phyloP scores from a whole-genome alignment of 2,888 invertebrate genomes.

The Malthinus flaveolus region DNA sequence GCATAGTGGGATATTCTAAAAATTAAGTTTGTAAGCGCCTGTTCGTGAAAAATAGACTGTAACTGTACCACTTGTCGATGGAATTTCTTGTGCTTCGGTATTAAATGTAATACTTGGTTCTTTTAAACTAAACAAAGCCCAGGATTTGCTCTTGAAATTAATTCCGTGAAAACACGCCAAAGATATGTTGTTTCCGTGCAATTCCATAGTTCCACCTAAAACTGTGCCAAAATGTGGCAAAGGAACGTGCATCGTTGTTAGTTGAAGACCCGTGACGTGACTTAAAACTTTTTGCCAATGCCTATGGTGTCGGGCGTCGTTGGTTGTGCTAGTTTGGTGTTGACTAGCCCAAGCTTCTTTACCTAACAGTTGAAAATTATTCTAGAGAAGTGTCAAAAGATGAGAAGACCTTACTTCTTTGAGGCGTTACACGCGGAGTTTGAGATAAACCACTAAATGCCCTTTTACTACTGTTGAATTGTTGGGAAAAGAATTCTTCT shows the following conservation, averaged over 20 bases:
- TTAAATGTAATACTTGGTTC: conserved; percentile 92
- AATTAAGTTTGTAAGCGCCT: conserved; percentile 9
- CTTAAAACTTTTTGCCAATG: conserved; percentile 93
- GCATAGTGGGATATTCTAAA: conserved; percentile 52
- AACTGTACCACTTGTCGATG: conserved; percentile 63
- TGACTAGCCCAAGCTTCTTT: conserved; percentile 35
- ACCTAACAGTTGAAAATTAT: conserved; percentile 18
- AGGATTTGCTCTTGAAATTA: conserved; percentile 93
- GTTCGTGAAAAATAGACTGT: too few species aligned
- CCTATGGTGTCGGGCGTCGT: conserved; percentile 80
- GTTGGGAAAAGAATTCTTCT: conserved; percentile 97
- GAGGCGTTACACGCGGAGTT: conserved; percentile 44
- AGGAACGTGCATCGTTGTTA: conserved; percentile 72
- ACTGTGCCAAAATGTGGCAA: conserved; percentile 76
- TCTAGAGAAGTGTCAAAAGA: too few species aligned
- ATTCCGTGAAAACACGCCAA: conserved; percentile 97
- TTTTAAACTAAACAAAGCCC: conserved; percentile 93
- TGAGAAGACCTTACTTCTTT: conserved; percentile 49
- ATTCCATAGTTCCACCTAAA: conserved; percentile 85
- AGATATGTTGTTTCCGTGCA: conserved; percentile 88
- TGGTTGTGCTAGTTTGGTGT: conserved; percentile 42
- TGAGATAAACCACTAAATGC: conserved; percentile 66
- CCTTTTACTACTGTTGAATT: conserved; percentile 93
- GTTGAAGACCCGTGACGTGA: conserved; percentile 78
- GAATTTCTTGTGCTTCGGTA: conserved; percentile 88